Evolutionary conservation across 2,113 vertebrate genomes (phyloP), one percentile per base, ranked within the genome.

Genomic region (Nothobranchius kuhntae): DNA sequence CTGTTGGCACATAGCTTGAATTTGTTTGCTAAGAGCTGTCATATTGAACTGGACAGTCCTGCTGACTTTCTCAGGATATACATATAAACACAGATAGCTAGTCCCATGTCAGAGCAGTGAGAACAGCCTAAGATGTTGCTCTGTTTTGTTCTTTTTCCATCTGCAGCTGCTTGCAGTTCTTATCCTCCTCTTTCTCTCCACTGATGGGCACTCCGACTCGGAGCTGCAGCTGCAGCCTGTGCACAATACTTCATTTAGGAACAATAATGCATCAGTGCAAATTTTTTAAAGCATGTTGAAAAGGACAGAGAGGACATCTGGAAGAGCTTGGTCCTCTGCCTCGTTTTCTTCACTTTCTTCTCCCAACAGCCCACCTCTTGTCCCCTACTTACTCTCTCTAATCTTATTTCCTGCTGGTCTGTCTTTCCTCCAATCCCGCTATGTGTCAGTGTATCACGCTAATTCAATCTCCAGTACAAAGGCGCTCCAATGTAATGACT

Each of bases 381-480:
- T 61, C 78, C 76, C 56, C 51, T 56, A 45, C 70, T 65, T 13
- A 14, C 42, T 6, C 77, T 59, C 73, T 52, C 14, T 73, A 78
- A 58, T 87, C 72, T 77, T 72, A 86, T 86, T 89, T 90, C 86
- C 85, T 83, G 82, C 56, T 21, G 68, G 78, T 60, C 74, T 83
- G 85, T 80, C 84, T 72, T 81, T 75, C 64, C 4, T 73, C 61
- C 44, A 17, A 50, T 80, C 69, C 83, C 85, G 83, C 81, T 82
- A 67, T 80, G 73, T 86, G 81, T 87, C 84, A 82, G 61, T 65
- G 65, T 80, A 79, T 74, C 59, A 61, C 72, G 69, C 83, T 91
- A 89, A 91, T 91, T 89, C 76, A 81, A 91, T 90, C 79, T 85
- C 74, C 70, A 44, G 65, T 69, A 77, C 73, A 67, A 80, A 84